A percentile compares a stretch with the other conserved stretches of the same genome.
Conservation (phyloP, 2,113 vertebrate genomes). For the Antigone vipio region DNA sequence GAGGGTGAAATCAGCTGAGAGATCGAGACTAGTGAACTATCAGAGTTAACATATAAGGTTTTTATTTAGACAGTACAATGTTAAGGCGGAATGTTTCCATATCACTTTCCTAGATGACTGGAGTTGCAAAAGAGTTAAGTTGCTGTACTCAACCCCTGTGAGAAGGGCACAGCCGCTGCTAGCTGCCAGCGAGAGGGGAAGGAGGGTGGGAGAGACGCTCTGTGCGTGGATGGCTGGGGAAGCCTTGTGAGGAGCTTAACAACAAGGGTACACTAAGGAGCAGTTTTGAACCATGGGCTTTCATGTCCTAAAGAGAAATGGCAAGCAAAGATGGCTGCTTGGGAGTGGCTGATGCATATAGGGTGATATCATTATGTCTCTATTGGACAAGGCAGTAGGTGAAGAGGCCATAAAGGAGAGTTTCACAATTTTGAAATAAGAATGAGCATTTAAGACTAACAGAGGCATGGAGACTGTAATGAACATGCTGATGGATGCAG, state of each 20-base stretch:
- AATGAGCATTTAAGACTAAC: neutral
- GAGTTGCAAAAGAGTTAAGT: neutral
- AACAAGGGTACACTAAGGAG: neutral
- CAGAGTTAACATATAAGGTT: neutral
- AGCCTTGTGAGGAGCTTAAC: neutral
- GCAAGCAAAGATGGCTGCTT: neutral
- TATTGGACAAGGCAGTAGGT: neutral
- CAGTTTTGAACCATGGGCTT: neutral
- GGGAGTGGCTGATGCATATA: neutral
- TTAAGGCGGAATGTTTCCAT: neutral
- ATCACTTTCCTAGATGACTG: neutral
- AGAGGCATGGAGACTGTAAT: neutral
- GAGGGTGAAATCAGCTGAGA: neutral
- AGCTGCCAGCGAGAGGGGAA: neutral
- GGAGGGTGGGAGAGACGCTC: neutral
- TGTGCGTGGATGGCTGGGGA: rapidly evolving
- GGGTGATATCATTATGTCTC: neutral
- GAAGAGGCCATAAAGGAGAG: neutral
- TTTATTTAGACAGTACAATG: neutral
- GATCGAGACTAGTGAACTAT: neutral
- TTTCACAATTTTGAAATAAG: neutral
- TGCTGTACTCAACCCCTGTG: neutral
- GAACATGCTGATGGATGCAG: neutral
- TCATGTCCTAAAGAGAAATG: neutral
- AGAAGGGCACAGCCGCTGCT: rapidly evolving